Percentiles rank a stretch among this genome's conserved stretches.
Conservation (phyloP, 2,113 vertebrate genomes). For the Psittacula cyanocephala region DNA sequence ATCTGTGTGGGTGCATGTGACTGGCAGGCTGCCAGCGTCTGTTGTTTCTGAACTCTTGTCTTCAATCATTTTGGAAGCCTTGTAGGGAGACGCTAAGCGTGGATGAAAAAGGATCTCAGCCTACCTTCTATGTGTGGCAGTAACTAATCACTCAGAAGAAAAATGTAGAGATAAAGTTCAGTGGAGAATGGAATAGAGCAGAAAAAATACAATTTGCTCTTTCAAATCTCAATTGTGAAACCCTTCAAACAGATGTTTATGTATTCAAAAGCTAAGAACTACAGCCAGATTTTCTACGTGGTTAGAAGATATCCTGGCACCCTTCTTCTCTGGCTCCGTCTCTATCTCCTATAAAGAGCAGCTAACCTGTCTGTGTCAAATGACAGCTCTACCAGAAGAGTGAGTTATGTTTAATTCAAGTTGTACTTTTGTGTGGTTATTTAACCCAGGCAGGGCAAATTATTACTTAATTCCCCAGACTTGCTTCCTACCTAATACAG, state of each 20-base stretch:
- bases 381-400: background rate
- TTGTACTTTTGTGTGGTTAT: background rate
- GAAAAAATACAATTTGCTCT: slow-evolving; percentile 22
- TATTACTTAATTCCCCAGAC: background rate
- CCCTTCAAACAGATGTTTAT: background rate
- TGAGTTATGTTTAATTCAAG: background rate
- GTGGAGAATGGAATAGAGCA: background rate
- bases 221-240: slow-evolving; percentile 22
- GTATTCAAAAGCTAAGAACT: background rate
- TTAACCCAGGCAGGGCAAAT: background rate
- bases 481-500: background rate
- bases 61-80: slow-evolving; percentile 63
- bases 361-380: background rate
- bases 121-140: slow-evolving; percentile 46
- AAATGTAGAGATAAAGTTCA: slow-evolving; percentile 1
- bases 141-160: slow-evolving; percentile 47
- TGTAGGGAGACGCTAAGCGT: slow-evolving; percentile 9
- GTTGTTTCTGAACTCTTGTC: slow-evolving; percentile 54
- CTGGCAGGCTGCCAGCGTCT: slow-evolving; percentile 53
- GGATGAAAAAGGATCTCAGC: slow-evolving; percentile 61
- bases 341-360: background rate
- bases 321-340: background rate
- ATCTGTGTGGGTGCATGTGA: slow-evolving; percentile 63
- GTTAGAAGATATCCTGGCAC: background rate
- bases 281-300: background rate